Conservation (phyloP, 2,113 vertebrate species). For the Marcusenius ussheri region DNA sequence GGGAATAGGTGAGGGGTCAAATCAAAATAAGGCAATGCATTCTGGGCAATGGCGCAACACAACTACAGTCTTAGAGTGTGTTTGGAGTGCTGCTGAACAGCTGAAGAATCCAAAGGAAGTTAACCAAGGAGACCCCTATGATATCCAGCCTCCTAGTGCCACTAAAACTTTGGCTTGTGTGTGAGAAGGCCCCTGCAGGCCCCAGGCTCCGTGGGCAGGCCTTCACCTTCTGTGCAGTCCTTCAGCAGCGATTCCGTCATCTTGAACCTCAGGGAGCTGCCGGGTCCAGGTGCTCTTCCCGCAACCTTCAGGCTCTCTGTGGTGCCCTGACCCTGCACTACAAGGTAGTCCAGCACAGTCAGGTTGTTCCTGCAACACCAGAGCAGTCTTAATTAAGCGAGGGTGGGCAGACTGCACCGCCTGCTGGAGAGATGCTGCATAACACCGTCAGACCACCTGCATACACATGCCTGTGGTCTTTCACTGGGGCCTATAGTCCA, state of each 20-base stretch:
- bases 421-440: background rate
- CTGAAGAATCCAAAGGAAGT: background rate
- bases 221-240: slow-evolving; percentile 94
- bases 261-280: slow-evolving; percentile 91
- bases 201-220: background rate
- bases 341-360: slow-evolving; percentile 82
- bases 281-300: slow-evolving; percentile 79
- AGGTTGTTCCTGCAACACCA: slow-evolving; percentile 80
- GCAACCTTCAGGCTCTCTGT: slow-evolving; percentile 83
- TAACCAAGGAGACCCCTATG: too few relatives aligned
- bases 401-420: background rate
- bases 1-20: background rate
- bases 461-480: background rate
- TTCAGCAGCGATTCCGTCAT: slow-evolving; percentile 90
- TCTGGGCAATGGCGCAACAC: background rate
- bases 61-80: background rate
- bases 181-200: background rate
- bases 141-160: background rate
- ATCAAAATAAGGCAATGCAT: background rate
- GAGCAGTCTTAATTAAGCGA: background rate
- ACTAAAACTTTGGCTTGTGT: background rate
- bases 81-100: background rate
- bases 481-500: background rate
- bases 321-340: slow-evolving; percentile 85
- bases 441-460: background rate